phyloP scores from a whole-genome alignment of 2,113 vertebrate genomes.

The Burhinus bistriatus region DNA sequence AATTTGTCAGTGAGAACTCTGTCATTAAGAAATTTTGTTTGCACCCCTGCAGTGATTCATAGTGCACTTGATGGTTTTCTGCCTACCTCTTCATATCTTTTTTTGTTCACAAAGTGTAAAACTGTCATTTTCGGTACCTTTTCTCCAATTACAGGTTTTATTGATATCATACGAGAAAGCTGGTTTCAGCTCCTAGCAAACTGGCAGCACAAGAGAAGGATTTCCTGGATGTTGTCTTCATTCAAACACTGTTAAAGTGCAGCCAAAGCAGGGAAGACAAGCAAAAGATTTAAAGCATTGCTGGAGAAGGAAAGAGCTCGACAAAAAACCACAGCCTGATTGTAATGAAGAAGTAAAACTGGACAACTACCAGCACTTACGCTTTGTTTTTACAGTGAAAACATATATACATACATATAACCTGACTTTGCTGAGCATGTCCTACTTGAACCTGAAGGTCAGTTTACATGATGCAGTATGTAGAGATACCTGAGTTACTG shows the following conservation, averaged over 20 bases:
- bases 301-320: background rate
- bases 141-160: constrained; percentile 2
- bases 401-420: too few species aligned
- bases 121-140: background rate
- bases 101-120: background rate
- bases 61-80: constrained; percentile 3
- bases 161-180: background rate
- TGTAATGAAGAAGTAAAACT: background rate
- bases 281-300: background rate
- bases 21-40: constrained; percentile 32
- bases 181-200: background rate
- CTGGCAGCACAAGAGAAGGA: background rate
- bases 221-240: background rate
- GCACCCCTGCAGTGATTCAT: constrained; percentile 27
- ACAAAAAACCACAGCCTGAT: background rate
- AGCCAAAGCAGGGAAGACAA: background rate
- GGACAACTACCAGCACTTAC: background rate
- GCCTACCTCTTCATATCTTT: background rate
- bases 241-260: background rate
- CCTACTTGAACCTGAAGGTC: background rate
- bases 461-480: background rate
- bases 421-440: background rate
- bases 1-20: constrained; percentile 22
- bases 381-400: background rate
- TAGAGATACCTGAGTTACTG: background rate